Evolutionary conservation across 2,113 vertebrate genomes (phyloP), one percentile per base, ranked within the genome.

Genomic region (Callaeas wilsoni): DNA sequence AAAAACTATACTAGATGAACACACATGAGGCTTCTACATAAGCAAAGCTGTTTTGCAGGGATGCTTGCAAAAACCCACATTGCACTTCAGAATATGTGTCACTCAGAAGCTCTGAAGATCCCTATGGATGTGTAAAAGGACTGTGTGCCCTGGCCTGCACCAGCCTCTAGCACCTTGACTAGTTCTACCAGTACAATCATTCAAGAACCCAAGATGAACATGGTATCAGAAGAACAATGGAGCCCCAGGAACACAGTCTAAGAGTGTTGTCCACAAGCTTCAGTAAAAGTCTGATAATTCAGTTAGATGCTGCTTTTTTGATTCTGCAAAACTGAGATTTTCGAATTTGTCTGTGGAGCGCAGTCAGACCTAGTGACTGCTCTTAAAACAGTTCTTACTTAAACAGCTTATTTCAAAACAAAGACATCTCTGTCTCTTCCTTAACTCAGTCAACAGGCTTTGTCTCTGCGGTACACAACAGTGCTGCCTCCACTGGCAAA

Each of bases 191-290:
- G 25, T 9, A 68, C 35, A 80, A 46, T 9, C 15, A 67, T 5
- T 73, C 55, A 59, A 44, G 46, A 29, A 82, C 8, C 21, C 39
- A 49, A 23, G 10, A 74, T 25, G 18, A 85, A 29, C 5, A 6
- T 2, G 6, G 46, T 59, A 4, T 3, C 0, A 0, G 57, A 79
- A 84, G 21, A 55, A 55, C 3, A 2, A 18, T 1, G 9, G 15
- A 84, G 52, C 16, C 41, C 44, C 39, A 37, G 47, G 35, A 30
- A 39, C 4, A 3, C 6, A 81, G 1, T 10, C 29, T 8, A 16
- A 84, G 23, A 55, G 10, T 9, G 27, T 1, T 88, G 39, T 11
- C 50, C 53, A 78, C 7, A 55, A 71, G 22, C n/a, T 42, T 56
- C 32, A 75, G 17, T 26, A 44, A 33, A 62, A 71, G 6, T 2